Conservation (phyloP, 2,113 vertebrate genomes). For the Penelope pileata region DNA sequence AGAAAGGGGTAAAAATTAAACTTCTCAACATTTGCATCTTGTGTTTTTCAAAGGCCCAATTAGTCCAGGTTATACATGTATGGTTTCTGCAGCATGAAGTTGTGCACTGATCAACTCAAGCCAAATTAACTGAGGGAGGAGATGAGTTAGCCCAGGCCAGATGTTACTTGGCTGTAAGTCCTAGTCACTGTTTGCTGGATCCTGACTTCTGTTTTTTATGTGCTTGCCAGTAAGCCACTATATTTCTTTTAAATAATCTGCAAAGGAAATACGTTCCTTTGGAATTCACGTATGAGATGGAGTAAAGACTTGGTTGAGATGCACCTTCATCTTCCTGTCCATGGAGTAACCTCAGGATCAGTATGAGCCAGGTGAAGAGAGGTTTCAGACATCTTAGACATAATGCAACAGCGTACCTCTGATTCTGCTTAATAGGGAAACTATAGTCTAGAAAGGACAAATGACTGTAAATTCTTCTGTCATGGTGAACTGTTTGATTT, state of each 20-base stretch:
- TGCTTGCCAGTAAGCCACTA: neutral
- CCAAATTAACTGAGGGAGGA: neutral
- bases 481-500: neutral
- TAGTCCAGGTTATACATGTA: neutral
- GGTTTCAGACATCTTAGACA: neutral
- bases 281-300: neutral
- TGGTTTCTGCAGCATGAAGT: neutral
- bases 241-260: conserved; percentile 45
- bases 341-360: neutral
- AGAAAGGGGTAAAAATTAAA: neutral
- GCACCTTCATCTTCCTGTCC: neutral
- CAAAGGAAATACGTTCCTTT: conserved; percentile 14
- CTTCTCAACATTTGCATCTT: neutral
- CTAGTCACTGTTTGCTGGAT: conserved; percentile 5
- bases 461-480: neutral
- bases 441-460: neutral
- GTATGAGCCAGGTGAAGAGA: neutral
- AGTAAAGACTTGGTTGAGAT: neutral
- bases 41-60: neutral
- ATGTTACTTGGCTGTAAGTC: neutral
- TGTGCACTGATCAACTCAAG: neutral
- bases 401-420: neutral
- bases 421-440: neutral
- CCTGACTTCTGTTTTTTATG: neutral
- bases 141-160: neutral